Evolutionary conservation across 1,140 invertebrate genomes (phyloP).

Genomic region (Plodia interpunctella): DNA sequence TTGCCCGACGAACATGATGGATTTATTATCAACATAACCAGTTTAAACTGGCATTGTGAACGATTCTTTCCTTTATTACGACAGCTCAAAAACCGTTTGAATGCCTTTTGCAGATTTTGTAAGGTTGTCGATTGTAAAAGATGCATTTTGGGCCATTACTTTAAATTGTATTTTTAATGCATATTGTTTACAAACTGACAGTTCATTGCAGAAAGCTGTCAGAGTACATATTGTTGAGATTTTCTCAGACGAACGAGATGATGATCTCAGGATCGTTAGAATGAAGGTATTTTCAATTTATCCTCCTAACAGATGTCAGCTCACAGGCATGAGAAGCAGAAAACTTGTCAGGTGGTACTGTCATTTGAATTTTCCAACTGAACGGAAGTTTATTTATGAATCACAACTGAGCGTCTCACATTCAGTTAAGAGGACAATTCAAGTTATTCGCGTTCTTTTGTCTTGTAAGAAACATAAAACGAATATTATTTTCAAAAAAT

Average conservation of each 20-base stretch:
- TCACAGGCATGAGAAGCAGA: too few species aligned
- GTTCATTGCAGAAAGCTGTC: neutral
- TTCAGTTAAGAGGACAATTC: too few species aligned
- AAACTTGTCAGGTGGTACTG: too few species aligned
- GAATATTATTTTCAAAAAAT: neutral
- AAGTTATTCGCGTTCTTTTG: too few species aligned
- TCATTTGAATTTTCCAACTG: too few species aligned
- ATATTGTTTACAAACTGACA: neutral
- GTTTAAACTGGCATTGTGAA: slow-evolving; percentile 15
- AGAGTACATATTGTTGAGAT: neutral
- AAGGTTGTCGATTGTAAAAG: slow-evolving; percentile 2
- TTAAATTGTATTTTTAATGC: neutral
- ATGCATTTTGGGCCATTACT: neutral
- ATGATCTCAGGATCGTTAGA: too few species aligned
- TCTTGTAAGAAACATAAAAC: too few species aligned
- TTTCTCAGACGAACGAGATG: neutral
- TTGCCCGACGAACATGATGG: slow-evolving; percentile 29
- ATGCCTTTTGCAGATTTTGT: slow-evolving; percentile 4
- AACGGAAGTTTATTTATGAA: too few species aligned
- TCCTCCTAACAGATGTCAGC: too few species aligned
- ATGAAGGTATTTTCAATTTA: too few species aligned
- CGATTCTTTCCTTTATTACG: neutral
- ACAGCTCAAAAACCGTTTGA: slow-evolving; percentile 4
- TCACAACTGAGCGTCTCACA: too few species aligned
- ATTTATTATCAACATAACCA: slow-evolving; percentile 38